Conservation (phyloP, 2,113 vertebrate genomes). For the Centropus unirufus region DNA sequence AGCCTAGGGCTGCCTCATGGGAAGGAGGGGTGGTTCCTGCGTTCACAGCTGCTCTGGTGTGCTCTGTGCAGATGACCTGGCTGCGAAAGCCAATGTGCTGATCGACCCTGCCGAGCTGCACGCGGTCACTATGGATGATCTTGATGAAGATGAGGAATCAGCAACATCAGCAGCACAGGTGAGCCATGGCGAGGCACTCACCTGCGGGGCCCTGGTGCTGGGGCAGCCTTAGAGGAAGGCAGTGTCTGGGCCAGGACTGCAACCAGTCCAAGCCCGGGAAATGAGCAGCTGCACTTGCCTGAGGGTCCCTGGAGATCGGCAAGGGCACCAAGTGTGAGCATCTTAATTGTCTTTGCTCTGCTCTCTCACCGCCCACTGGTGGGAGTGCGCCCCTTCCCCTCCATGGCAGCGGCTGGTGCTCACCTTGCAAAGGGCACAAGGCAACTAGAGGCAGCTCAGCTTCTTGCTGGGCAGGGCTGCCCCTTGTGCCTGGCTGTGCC, state of each 20-base stretch:
- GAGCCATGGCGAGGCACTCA: background rate
- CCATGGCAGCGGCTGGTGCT: background rate
- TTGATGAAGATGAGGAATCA: slow-evolving; percentile 92
- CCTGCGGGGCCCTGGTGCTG: background rate
- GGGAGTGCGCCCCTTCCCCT: background rate
- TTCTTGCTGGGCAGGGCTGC: background rate
- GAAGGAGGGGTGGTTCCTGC: background rate
- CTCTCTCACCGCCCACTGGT: background rate
- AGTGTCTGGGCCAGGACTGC: background rate
- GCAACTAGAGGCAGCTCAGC: background rate
- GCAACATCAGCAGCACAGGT: slow-evolving; percentile 87
- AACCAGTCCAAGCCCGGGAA: background rate
- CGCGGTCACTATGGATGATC: slow-evolving; percentile 92
- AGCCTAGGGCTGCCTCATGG: background rate
- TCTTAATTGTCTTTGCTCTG: background rate
- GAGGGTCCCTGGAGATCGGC: background rate
- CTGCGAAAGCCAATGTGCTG: slow-evolving; percentile 92
- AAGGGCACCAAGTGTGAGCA: background rate
- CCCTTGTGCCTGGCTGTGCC: background rate
- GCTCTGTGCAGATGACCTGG: slow-evolving; percentile 87
- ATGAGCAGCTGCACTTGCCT: background rate
- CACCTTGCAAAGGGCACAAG: background rate
- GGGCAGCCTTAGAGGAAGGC: background rate
- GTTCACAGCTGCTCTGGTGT: slow-evolving; percentile 18
- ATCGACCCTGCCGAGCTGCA: slow-evolving; percentile 94